Percentiles rank a stretch among this genome's conserved stretches.
These are phyloP conservation scores for Cantharis nigra DNA, from an alignment of 2,888 invertebrate genomes.

Conservation along the genomic window DNA sequence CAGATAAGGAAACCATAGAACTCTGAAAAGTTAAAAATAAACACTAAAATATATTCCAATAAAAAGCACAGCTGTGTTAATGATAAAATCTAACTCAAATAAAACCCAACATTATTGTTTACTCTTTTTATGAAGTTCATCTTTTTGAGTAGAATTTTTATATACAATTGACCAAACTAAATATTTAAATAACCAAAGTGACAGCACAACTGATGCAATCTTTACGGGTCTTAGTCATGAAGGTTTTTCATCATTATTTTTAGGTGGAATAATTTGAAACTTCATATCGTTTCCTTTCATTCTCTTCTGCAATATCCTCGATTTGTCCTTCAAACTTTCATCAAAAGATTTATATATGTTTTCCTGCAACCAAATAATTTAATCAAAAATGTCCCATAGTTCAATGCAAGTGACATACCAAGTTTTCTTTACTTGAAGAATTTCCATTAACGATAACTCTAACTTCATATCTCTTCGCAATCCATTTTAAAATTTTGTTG, in stretches of 20 bases:
- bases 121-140: not conserved
- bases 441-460: constrained; percentile 62
- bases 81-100: not conserved
- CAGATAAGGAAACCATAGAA: too few species aligned
- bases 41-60: too few species aligned
- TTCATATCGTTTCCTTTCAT: constrained; percentile 64
- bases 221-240: constrained; percentile 37
- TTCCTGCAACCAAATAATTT: constrained; percentile 56
- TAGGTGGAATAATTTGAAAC: constrained; percentile 66
- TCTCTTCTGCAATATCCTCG: constrained; percentile 67
- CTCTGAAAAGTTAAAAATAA: too few species aligned
- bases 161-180: constrained; percentile 19
- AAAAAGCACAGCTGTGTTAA: too few species aligned
- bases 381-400: not conserved
- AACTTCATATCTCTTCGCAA: constrained; percentile 70
- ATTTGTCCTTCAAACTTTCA: constrained; percentile 56
- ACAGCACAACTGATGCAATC: constrained; percentile 4
- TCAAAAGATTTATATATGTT: constrained; percentile 63
- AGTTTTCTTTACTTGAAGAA: constrained; percentile 50
- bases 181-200: constrained; percentile 21
- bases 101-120: not conserved
- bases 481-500: constrained; percentile 69
- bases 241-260: constrained; percentile 25
- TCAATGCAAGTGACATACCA: constrained; percentile 45
- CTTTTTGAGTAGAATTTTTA: not conserved